A percentile compares a stretch with the other conserved stretches of the same genome.
Conservation (phyloP, 1,140 invertebrate species). For the Pinna nobilis region DNA sequence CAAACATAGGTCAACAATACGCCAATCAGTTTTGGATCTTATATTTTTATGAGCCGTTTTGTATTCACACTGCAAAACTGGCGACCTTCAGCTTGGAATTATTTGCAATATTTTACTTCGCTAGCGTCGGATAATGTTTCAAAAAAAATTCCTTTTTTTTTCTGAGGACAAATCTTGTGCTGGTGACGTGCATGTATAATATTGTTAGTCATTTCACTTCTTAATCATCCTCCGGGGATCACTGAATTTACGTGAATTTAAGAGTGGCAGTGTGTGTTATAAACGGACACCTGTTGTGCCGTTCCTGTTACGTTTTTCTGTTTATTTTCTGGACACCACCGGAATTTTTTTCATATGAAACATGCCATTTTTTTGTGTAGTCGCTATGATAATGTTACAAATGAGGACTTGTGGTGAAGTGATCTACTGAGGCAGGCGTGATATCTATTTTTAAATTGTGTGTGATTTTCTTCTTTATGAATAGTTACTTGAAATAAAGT, state of each 20-base stretch:
- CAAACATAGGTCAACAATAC: slow-evolving; percentile 38
- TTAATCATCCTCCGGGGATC: too few species aligned
- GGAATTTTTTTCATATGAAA: too few species aligned
- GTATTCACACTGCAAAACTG: slow-evolving; percentile 16
- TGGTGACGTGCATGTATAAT: too few species aligned
- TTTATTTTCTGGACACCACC: too few species aligned
- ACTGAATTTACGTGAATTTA: too few species aligned
- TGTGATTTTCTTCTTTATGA: slow-evolving; percentile 6
- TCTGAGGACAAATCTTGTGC: slow-evolving; percentile 8
- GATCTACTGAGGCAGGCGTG: slow-evolving; percentile 6
- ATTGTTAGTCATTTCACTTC: too few species aligned
- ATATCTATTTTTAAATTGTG: not conserved
- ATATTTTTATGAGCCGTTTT: slow-evolving; percentile 13
- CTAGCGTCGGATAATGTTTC: not conserved
- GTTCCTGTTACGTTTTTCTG: too few species aligned
- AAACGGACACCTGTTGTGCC: too few species aligned
- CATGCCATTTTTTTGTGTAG: too few species aligned
- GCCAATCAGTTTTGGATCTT: slow-evolving; percentile 11
- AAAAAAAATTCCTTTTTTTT: not conserved
- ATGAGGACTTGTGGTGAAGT: not conserved
- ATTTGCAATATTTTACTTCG: not conserved
- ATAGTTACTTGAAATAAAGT: not conserved
- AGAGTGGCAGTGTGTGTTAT: too few species aligned
- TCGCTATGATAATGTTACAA: too few species aligned
- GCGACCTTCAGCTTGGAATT: not conserved